Evolutionary conservation across 2,113 vertebrate species (phyloP).

Genomic region (Puffinus mauretanicus): DNA sequence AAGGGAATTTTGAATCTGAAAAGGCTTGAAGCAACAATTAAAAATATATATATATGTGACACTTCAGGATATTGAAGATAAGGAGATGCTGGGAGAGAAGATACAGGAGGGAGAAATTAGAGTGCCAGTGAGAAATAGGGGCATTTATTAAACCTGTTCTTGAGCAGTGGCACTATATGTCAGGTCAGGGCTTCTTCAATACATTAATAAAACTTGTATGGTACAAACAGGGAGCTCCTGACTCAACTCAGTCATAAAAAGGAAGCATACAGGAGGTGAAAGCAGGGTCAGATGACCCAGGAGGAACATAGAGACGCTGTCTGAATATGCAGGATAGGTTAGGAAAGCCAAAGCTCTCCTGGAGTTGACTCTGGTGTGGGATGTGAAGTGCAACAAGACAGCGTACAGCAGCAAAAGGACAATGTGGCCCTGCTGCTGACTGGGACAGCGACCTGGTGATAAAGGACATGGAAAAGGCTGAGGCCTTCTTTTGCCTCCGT

Average conservation of each 20-base stretch:
- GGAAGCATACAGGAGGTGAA: neutral
- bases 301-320: neutral
- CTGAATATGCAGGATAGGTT: neutral
- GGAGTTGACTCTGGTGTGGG: neutral
- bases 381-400: neutral
- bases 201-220: neutral
- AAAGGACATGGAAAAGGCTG: neutral
- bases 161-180: neutral
- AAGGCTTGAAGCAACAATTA: neutral
- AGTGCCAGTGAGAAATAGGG: neutral
- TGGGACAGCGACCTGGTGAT: neutral
- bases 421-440: neutral
- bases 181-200: neutral
- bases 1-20: neutral
- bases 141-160: neutral
- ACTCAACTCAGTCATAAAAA: neutral
- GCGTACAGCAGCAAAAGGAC: rapidly evolving
- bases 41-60: neutral
- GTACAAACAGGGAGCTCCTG: neutral
- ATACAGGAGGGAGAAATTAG: neutral
- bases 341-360: neutral
- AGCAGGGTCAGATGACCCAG: neutral
- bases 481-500: neutral
- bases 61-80: neutral
- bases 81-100: neutral